Percentiles rank a stretch among this genome's conserved stretches.
Conservation (phyloP, 92 coral and sea anemone genomes). For the Diadumene lineata region DNA sequence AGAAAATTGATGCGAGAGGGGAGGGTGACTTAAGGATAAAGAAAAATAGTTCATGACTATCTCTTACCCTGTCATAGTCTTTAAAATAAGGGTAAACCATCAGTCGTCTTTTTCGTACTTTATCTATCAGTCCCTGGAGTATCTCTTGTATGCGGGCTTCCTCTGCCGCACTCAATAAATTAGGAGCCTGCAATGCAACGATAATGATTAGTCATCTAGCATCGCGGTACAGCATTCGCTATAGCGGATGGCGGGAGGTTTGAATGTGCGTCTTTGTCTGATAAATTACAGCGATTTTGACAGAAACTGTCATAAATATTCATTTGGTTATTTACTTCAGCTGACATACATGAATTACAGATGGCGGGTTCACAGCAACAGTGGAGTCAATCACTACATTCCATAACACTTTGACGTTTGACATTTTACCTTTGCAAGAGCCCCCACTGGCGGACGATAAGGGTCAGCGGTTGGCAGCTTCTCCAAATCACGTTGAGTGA, state of each 20-base stretch:
- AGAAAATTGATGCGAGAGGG: too few relatives aligned
- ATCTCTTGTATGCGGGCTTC: conserved; percentile 80
- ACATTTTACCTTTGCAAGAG: conserved; percentile 87
- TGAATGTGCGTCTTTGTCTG: not conserved
- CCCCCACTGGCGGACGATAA: conserved; percentile 86
- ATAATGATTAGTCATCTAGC: not conserved
- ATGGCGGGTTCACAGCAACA: too few relatives aligned
- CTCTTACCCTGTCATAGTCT: conserved; percentile 95
- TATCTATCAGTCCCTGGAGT: conserved; percentile 70
- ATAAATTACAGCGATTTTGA: not conserved
- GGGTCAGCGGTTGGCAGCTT: conserved; percentile 88
- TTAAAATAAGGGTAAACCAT: conserved; percentile 99
- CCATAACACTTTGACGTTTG: too few relatives aligned
- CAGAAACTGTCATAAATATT: too few relatives aligned
- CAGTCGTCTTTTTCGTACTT: conserved; percentile 89
- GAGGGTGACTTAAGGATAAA: too few relatives aligned
- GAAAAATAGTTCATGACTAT: too few relatives aligned
- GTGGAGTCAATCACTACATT: too few relatives aligned
- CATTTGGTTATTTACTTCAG: too few relatives aligned
- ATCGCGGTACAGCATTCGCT: not conserved
- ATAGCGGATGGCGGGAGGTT: not conserved
- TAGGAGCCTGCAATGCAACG: conserved; percentile 75
- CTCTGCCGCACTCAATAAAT: conserved; percentile 72
- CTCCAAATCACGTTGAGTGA: conserved; percentile 92
- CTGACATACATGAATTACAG: too few relatives aligned